Evolutionary conservation across 2,113 vertebrate species (phyloP).

Genomic region (Columba livia): DNA sequence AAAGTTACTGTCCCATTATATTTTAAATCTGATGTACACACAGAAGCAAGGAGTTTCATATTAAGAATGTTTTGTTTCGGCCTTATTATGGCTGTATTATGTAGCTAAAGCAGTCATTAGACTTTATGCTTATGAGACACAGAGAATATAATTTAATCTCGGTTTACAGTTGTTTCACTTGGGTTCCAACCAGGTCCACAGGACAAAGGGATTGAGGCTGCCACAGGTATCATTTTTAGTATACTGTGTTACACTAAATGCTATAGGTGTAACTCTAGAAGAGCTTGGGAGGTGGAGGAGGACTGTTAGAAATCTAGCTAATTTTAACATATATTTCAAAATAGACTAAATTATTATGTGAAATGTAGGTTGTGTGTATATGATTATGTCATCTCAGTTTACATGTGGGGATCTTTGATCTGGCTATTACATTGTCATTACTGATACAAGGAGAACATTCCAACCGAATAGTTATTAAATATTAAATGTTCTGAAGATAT

Average conservation of each 20-base stretch:
- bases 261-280: background rate
- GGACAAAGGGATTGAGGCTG: background rate
- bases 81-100: background rate
- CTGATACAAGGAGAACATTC: background rate
- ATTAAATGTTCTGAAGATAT: slow-evolving; percentile 36
- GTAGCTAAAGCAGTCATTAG: background rate
- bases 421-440: background rate
- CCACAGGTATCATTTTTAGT: background rate
- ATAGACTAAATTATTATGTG: background rate
- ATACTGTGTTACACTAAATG: background rate
- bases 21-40: background rate
- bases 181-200: background rate
- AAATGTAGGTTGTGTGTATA: background rate
- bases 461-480: slow-evolving; percentile 34
- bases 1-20: background rate
- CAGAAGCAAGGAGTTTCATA: background rate
- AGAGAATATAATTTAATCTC: background rate
- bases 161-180: background rate
- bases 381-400: background rate
- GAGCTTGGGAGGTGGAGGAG: background rate
- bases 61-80: background rate
- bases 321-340: background rate
- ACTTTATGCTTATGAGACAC: background rate
- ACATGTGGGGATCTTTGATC: background rate
- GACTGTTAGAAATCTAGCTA: background rate